Evolutionary conservation across 2,113 vertebrate species (phyloP), one percentile per base, ranked within the genome.

Genomic region (Poeciliopsis prolifica): DNA sequence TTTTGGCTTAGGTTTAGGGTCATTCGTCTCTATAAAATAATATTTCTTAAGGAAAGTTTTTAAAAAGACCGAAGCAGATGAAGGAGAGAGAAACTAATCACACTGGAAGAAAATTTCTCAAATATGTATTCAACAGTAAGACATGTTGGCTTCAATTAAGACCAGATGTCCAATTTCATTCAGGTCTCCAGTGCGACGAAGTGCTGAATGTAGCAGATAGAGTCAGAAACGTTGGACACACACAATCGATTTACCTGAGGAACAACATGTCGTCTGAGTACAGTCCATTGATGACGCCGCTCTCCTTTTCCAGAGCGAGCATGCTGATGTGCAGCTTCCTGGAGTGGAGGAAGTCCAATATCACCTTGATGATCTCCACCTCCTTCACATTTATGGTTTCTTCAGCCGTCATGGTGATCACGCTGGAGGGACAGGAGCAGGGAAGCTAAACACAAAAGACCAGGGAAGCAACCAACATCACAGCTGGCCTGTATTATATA

Each of bases 191-290:
- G 26, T 35, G 70, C 78, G 70, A 82, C 71, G 61, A 13, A 24
- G 74, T 72, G 26, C 54, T 48, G 3, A 13, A 15, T 37, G 17
- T 19, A 72, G 26, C 74, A 65, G 61, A 82, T 37, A 60, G 31
- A 0, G 51, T 63, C 37, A 63, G 70, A 79, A 62, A 77, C 65
- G 71, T 30, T 70, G 24, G 61, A 82, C 61, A 17, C 5, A 2
- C 19, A 22, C 1, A 9, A 40, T 7, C 7, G 10, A 67, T 51
- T 12, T 81, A 98, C 98, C 98, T 97, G 85, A 99, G 94, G 72
- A 99, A 99, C 70, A 99, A 97, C 98, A 99, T 99, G 87, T 99
- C 98, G 85, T 99, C 98, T 48, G 98, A 99, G 92, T 98, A 99
- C 13, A 99, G 95, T 28, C 98, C 98, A 75, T 99, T 99, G 87